These are phyloP conservation scores for Stegophylla sp. DNA, from an alignment of 2,888 invertebrate genomes.

Conservation along the genomic window DNA sequence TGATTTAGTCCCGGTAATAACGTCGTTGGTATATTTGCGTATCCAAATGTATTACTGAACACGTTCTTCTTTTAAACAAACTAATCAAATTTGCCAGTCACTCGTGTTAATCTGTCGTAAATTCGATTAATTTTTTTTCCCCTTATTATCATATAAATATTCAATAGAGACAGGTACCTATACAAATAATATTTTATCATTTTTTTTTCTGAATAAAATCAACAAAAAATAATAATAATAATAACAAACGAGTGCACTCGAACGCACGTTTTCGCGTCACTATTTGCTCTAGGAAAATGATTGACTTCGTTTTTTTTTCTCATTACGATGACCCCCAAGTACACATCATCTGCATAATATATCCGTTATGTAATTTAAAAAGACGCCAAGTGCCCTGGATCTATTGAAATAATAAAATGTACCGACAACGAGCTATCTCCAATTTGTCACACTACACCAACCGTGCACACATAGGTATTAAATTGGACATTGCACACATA, in stretches of 20 bases:
- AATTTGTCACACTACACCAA: constrained; percentile 48
- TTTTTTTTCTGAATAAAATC: constrained; percentile 11
- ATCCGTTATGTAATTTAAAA: constrained; percentile 50
- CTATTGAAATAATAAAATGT: constrained; percentile 10
- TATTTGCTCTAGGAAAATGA: constrained; percentile 13
- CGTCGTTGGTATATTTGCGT: not conserved
- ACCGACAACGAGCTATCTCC: constrained; percentile 15
- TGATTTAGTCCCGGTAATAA: not conserved
- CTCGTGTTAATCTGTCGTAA: constrained; percentile 31
- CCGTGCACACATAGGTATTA: constrained; percentile 25
- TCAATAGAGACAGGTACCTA: too few species aligned
- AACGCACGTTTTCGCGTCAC: constrained; percentile 25
- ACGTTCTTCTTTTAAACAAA: constrained; percentile 42
- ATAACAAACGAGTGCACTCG: constrained; percentile 3
- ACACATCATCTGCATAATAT: constrained; percentile 38
- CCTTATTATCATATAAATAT: constrained; percentile 2
- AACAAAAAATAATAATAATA: not conserved
- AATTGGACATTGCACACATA: too few species aligned
- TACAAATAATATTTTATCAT: too few species aligned
- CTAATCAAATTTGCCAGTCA: constrained; percentile 52
- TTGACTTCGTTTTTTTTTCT: constrained; percentile 17
- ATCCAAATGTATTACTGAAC: constrained; percentile 45
- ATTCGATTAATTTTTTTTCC: constrained; percentile 47
- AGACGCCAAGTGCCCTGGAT: constrained; percentile 33
- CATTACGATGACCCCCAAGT: constrained; percentile 15